These are phyloP conservation scores for Pterophyllum scalare DNA, from an alignment of 2,113 vertebrate genomes.

Conservation along the genomic window DNA sequence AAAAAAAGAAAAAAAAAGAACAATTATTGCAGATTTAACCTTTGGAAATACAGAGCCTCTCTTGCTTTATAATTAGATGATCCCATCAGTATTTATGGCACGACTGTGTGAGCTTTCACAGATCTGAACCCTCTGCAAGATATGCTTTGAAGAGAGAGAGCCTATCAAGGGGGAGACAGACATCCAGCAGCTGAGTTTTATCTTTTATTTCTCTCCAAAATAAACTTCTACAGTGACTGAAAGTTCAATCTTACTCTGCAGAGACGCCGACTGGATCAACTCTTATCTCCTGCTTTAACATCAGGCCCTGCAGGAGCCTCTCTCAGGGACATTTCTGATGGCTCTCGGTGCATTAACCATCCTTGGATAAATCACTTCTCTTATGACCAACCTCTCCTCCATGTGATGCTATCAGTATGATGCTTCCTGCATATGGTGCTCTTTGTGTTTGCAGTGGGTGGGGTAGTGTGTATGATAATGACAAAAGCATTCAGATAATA, in stretches of 20 bases:
- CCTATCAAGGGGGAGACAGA: conserved; percentile 1
- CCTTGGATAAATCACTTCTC: conserved; percentile 39
- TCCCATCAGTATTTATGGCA: not conserved
- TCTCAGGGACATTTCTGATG: conserved; percentile 57
- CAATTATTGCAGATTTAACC: not conserved
- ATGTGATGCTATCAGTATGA: conserved; percentile 50
- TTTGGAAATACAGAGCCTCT: not conserved
- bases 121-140: not conserved
- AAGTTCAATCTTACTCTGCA: conserved; percentile 43
- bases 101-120: not conserved
- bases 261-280: conserved; percentile 57
- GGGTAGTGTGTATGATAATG: conserved; percentile 11
- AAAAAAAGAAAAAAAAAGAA: not conserved
- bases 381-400: conserved; percentile 50
- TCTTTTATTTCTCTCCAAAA: conserved; percentile 48
- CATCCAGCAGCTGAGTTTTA: not conserved
- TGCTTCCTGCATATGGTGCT: conserved; percentile 23
- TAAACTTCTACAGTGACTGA: conserved; percentile 45
- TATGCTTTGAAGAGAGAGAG: too few relatives aligned
- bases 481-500: conserved; percentile 40
- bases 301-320: conserved; percentile 55
- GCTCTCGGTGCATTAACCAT: conserved; percentile 35
- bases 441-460: conserved; percentile 31
- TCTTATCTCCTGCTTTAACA: conserved; percentile 65
- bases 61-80: not conserved